phyloP scores from a whole-genome alignment of 1,140 invertebrate species.

The Drosophila sulfurigaster region DNA sequence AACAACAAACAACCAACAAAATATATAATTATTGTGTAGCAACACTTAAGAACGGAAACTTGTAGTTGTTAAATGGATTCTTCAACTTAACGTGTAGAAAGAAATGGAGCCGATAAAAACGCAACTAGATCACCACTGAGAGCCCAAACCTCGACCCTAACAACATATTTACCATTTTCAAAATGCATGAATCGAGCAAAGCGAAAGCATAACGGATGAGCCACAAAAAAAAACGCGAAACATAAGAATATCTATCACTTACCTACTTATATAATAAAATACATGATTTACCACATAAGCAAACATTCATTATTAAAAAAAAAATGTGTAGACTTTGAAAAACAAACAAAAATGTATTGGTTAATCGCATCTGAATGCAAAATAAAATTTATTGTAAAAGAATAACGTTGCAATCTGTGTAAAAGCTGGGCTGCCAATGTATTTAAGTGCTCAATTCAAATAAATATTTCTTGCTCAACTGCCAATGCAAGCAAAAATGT shows the following conservation, averaged over 20 bases:
- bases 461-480: neutral
- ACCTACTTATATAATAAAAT: slow-evolving; percentile 77
- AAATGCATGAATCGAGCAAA: slow-evolving; percentile 42
- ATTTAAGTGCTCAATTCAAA: neutral
- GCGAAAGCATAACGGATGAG: slow-evolving; percentile 26
- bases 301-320: slow-evolving; percentile 70
- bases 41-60: slow-evolving; percentile 81
- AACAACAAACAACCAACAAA: slow-evolving; percentile 6
- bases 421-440: neutral
- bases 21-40: slow-evolving; percentile 72
- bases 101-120: slow-evolving; percentile 19
- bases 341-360: slow-evolving; percentile 58
- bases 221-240: slow-evolving; percentile 69
- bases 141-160: slow-evolving; percentile 12
- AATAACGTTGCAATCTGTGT: neutral
- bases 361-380: slow-evolving; percentile 80
- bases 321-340: slow-evolving; percentile 72
- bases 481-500: slow-evolving; percentile 2
- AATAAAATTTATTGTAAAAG: slow-evolving; percentile 75
- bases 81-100: slow-evolving; percentile 4
- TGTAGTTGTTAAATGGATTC: slow-evolving; percentile 53
- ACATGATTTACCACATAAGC: slow-evolving; percentile 72
- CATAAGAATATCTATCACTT: slow-evolving; percentile 65
- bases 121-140: slow-evolving; percentile 11
- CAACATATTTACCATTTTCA: slow-evolving; percentile 49